These are phyloP conservation scores for Clarias fuscus DNA, from an alignment of 2,797 vertebrate genomes.

Conservation along the genomic window DNA sequence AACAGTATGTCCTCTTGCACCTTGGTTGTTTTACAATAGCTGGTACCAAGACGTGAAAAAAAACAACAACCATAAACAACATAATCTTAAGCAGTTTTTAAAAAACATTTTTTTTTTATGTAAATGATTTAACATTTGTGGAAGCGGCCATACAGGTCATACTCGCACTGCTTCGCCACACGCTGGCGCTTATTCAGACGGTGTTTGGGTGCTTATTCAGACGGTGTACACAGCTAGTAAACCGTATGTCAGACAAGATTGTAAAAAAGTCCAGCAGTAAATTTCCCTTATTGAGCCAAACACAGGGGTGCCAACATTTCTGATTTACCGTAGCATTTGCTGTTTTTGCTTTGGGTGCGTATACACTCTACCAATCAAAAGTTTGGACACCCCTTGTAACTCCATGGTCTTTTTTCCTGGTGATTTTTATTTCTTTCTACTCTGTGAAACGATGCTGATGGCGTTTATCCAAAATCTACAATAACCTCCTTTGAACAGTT, in stretches of 20 bases:
- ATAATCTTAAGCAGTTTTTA: no score
- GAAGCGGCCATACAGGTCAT: not conserved
- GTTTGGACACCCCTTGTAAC: no score
- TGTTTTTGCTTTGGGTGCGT: not conserved
- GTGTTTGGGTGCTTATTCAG: conserved; percentile 19
- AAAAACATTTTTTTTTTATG: no score
- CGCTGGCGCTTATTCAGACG: not conserved
- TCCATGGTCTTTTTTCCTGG: no score
- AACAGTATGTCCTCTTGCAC: not conserved
- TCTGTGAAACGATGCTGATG: no score
- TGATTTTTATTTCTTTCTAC: no score
- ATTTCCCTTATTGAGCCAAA: not conserved
- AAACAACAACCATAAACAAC: not conserved
- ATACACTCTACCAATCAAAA: no score
- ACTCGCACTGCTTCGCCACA: not conserved
- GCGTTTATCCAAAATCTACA: no score
- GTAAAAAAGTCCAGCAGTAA: not conserved
- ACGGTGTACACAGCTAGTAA: not conserved
- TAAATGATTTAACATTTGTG: not conserved
- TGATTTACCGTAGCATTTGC: not conserved
- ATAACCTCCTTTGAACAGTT: no score
- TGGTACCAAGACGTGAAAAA: not conserved
- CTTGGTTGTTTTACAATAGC: not conserved
- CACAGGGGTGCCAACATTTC: not conserved
- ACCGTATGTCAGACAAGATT: not conserved